Evolutionary conservation across 2,113 vertebrate genomes (phyloP).

Genomic region (Furnarius figulus): DNA sequence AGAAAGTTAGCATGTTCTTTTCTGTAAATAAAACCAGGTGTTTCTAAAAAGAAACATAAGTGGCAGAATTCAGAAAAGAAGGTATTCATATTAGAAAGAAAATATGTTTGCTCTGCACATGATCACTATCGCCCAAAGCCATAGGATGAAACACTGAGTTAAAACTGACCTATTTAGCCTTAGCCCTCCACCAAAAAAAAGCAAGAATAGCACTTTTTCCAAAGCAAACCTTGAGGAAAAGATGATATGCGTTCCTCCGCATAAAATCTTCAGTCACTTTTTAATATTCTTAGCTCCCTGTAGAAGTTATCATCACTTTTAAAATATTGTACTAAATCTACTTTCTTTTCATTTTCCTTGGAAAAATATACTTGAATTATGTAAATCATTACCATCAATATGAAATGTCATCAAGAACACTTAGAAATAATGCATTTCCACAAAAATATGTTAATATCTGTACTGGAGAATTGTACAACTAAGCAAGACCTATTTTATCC

Average conservation of each 20-base stretch:
- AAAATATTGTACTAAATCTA: not conserved
- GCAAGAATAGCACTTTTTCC: not conserved
- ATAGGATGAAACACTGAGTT: not conserved
- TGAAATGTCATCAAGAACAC: not conserved
- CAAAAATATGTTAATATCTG: not conserved
- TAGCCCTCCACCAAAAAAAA: not conserved
- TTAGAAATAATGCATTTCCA: not conserved
- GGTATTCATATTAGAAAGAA: not conserved
- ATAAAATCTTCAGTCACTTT: not conserved
- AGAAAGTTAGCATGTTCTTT: not conserved
- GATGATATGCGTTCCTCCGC: not conserved
- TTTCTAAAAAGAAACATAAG: not conserved
- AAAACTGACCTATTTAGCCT: not conserved
- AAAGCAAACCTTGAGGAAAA: slow-evolving; percentile 6
- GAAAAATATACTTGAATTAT: slow-evolving; percentile 6
- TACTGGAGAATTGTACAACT: not conserved
- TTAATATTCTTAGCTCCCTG: not conserved
- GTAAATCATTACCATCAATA: not conserved
- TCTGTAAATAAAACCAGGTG: not conserved
- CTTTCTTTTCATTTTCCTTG: not conserved
- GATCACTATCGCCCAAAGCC: not conserved
- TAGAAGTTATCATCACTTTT: not conserved
- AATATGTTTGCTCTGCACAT: not conserved
- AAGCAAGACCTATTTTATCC: not conserved
- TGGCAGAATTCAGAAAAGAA: not conserved